Evolutionary conservation across 2,888 invertebrate genomes (phyloP), one percentile per base, ranked within the genome.

Genomic region (Tridacna crocea): DNA sequence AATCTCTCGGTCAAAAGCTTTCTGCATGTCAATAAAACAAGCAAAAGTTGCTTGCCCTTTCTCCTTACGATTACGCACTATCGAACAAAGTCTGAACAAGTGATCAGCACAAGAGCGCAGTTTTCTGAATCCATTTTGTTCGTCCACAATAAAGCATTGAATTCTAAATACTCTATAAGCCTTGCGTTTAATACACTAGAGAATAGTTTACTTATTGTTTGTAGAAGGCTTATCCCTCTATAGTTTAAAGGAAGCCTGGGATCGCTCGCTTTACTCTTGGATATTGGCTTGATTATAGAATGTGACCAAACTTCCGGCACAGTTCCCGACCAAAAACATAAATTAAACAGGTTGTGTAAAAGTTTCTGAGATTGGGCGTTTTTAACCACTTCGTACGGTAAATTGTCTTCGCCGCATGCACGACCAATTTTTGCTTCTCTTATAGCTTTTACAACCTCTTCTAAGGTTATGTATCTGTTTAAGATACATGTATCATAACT

Each of bases 1-100:
- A 6, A 65, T 27, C n/a, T n/a, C n/a, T 12, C 66, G 36, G 27
- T 66, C 66, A 36, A 36, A 66, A 10, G 66, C 36, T 36, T 66
- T 66, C 66, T 36, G 27, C 66, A 66, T 36, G 27, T 66, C 66
- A 10, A 66, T 46, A 36, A 66, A 66, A n/a, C 66, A 66, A 17
- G 66, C 19, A 27, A 36, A 36, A 27, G 36, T 36, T 27, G 24
- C 36, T 26, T 36, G 11, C 27, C 66, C 36, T 66, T 66, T 11
- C 2, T 6, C 8, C 17, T 66, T 66, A 2, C 66, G 27, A 19
- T 66, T 66, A n/a, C 36, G 2, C 13, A 66, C n/a, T 11, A 36
- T 66, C 2, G 66, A 66, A 17, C 66, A 66, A 36, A 36, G 19
- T 2, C 27, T 46, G 27, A 66, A 66, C 13, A 66, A 19, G n/a